Evolutionary conservation across 2,888 invertebrate species (phyloP), one percentile per base, ranked within the genome.

Genomic region (Lithodes maja): DNA sequence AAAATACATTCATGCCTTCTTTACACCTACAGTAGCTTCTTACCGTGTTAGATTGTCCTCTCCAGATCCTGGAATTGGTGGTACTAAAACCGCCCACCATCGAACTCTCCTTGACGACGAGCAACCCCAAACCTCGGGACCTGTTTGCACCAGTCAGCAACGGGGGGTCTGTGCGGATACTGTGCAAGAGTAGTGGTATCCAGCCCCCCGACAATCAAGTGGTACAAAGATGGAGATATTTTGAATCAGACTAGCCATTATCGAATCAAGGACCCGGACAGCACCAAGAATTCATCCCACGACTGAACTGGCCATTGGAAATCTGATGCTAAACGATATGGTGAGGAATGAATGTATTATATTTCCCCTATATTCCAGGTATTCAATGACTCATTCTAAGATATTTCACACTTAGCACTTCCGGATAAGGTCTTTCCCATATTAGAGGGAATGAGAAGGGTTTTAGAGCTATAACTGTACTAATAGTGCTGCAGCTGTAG

Each of bases 221-320:
- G 87, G 87, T 79, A 79, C 55, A 87, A 83, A 55, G 79, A 87
- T 54, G 87, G 87, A 1, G 15, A 55, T 2, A 53, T 54, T 3
- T 53, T 83, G 52, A n/a, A 71, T 0, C n/a, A 61, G 49, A 52
- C 83, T 3, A 77, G 54, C 2, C 61, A 83, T 2, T 83, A 87
- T 68, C 49, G 55, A 52, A 61, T 61, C 5, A 61, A 61, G 12
- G 12, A 61, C 5, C 61, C 12, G 33, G 61, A 5, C 61, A 61
- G 61, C 5, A 12, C 5, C 5, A 61, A 61, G 12, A 61, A 61
- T 7, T 12, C 5, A 61, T 61, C 5, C 55, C 5, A 61, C 61
- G 12, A 12, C 5, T 7, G 61, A 83, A 15, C 69, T 87, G 77
- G 78, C 53, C 79, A 87, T 87, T 77, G 50, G 50, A 7, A 77